A percentile compares a stretch with the other conserved stretches of the same genome.
These are phyloP conservation scores for Ophioninae sp. DNA, from an alignment of 2,888 invertebrate species.

Conservation along the genomic window DNA sequence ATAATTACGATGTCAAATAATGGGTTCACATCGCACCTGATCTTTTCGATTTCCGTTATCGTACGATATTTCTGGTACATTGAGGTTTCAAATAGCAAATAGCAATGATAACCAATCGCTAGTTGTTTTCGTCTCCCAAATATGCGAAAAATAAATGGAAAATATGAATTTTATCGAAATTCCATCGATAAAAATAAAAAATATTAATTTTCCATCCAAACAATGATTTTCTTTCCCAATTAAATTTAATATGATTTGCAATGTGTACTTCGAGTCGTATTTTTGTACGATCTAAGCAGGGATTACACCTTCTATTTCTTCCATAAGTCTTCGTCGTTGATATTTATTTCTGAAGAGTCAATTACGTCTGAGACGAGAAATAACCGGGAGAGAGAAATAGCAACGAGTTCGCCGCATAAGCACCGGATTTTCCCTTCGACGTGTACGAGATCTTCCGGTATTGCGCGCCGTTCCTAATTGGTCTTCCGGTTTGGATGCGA, in stretches of 20 bases:
- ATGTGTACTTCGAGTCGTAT: background rate
- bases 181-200: no score
- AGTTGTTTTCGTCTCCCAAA: no score
- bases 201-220: no score
- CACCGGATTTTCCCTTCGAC: slow-evolving; percentile 50
- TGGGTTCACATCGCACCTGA: no score
- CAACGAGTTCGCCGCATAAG: slow-evolving; percentile 8
- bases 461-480: slow-evolving; percentile 44
- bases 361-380: slow-evolving; percentile 28
- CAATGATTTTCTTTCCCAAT: background rate
- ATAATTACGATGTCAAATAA: no score
- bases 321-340: background rate
- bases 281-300: slow-evolving; percentile 27
- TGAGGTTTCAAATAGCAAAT: no score
- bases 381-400: no score
- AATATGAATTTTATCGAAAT: no score
- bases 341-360: slow-evolving; percentile 29
- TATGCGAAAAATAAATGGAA: no score
- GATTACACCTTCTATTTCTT: slow-evolving; percentile 34
- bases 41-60: no score
- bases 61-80: no score
- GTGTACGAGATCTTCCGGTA: slow-evolving; percentile 30
- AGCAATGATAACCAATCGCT: no score
- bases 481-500: slow-evolving; percentile 7
- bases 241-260: slow-evolving; percentile 44